Percentiles rank a stretch among this genome's conserved stretches.
Evolutionary conservation across 2,113 vertebrate genomes (phyloP).

Genomic region (Pteruthius melanotis): DNA sequence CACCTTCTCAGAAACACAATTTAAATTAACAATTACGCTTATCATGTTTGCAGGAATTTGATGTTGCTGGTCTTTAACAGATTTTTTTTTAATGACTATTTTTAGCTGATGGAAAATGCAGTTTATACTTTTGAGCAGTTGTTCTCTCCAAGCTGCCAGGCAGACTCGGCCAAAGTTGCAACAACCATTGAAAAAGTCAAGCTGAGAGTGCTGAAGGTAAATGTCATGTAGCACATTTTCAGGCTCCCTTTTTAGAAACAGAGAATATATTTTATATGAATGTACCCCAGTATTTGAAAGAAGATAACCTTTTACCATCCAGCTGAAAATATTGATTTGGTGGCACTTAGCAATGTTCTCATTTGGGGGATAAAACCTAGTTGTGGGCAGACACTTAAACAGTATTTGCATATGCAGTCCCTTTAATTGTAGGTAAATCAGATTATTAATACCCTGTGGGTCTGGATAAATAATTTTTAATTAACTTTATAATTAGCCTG

Average conservation of each 20-base stretch:
- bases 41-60: not conserved
- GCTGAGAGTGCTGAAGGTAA: constrained; percentile 88
- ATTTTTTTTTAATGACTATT: not conserved
- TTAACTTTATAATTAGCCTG: not conserved
- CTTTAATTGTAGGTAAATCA: not conserved
- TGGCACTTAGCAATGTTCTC: not conserved
- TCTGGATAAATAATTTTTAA: not conserved
- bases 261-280: not conserved
- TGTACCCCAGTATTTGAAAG: not conserved
- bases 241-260: not conserved
- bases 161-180: constrained; percentile 58
- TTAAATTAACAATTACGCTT: not conserved
- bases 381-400: not conserved
- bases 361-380: not conserved
- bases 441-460: not conserved
- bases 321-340: not conserved
- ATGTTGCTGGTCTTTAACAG: not conserved
- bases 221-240: not conserved
- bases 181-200: constrained; percentile 82
- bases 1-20: not conserved
- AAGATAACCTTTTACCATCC: not conserved
- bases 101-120: constrained; percentile 86
- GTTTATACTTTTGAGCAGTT: constrained; percentile 84
- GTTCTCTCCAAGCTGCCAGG: constrained; percentile 72
- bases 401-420: not conserved